phyloP scores from a whole-genome alignment of 1,140 invertebrate genomes.

The Drosophila pectinifera region DNA sequence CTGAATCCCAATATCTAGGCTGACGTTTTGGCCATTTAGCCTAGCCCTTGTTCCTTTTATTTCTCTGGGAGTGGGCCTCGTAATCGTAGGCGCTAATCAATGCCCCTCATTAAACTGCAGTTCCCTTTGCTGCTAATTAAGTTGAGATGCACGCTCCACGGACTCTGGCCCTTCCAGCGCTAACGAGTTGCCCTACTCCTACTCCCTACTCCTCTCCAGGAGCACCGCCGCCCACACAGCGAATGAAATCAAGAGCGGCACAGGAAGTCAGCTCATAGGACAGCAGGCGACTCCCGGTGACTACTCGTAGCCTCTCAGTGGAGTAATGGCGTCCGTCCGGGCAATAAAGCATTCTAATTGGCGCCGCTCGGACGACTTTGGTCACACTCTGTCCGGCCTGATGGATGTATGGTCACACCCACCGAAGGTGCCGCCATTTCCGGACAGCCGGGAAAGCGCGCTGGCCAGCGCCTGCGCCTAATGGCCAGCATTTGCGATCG shows the following conservation, averaged over 20 bases:
- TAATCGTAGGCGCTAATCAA: constrained; percentile 62
- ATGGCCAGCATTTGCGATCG: constrained; percentile 53
- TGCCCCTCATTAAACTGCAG: constrained; percentile 64
- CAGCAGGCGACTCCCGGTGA: constrained; percentile 17
- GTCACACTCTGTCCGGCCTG: constrained; percentile 18
- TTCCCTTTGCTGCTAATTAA: constrained; percentile 68
- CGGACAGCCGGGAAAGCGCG: constrained; percentile 8
- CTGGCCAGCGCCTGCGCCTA: constrained; percentile 29
- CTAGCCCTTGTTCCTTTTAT: neutral
- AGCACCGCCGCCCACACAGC: constrained; percentile 30
- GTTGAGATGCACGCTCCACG: constrained; percentile 63
- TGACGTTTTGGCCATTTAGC: no score
- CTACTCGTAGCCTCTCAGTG: neutral
- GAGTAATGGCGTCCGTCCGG: constrained; percentile 29
- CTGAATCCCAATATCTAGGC: no score
- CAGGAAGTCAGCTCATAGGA: constrained; percentile 61
- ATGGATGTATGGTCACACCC: constrained; percentile 17
- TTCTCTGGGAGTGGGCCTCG: no score
- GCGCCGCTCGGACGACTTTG: constrained; percentile 22
- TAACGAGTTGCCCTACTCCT: constrained; percentile 26
- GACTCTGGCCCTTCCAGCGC: constrained; percentile 1
- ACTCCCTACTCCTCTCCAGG: constrained; percentile 4
- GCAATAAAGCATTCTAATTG: constrained; percentile 73
- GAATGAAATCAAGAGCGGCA: constrained; percentile 67
- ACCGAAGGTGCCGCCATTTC: constrained; percentile 15